phyloP scores from a whole-genome alignment of 2,888 invertebrate genomes.

The Diarsia brunnea region DNA sequence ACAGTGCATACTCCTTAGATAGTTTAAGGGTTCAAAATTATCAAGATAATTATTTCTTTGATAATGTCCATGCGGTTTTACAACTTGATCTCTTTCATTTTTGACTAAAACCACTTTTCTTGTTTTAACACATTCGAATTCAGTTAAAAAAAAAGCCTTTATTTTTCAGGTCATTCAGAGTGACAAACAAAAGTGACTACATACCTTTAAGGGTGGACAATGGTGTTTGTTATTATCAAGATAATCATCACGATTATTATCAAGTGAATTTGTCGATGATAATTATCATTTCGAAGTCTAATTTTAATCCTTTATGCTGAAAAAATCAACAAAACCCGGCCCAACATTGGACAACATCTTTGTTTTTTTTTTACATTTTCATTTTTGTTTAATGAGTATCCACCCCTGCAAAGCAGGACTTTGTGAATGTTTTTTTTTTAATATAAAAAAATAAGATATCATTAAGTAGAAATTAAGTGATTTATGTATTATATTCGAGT shows the following conservation, averaged over 20 bases:
- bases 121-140: not conserved
- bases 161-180: too few relatives aligned
- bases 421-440: slow-evolving; percentile 23
- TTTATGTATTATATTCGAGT: slow-evolving; percentile 53
- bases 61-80: not conserved
- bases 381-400: slow-evolving; percentile 24
- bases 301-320: slow-evolving; percentile 31
- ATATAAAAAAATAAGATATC: slow-evolving; percentile 18
- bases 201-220: too few relatives aligned
- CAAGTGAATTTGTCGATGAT: not conserved
- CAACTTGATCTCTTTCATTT: not conserved
- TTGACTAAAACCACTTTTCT: not conserved
- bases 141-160: not conserved
- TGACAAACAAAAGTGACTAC: not conserved
- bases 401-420: slow-evolving; percentile 11
- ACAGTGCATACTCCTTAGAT: not conserved
- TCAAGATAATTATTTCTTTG: not conserved
- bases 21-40: not conserved
- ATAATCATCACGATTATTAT: not conserved
- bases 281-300: not conserved
- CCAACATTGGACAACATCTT: slow-evolving; percentile 10
- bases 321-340: slow-evolving; percentile 32
- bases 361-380: slow-evolving; percentile 47
- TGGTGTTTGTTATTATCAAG: not conserved
- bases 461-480: slow-evolving; percentile 65